Evolutionary conservation across 2,797 vertebrate species (phyloP), one percentile per base, ranked within the genome.

Genomic region (Florisuga fusca): DNA sequence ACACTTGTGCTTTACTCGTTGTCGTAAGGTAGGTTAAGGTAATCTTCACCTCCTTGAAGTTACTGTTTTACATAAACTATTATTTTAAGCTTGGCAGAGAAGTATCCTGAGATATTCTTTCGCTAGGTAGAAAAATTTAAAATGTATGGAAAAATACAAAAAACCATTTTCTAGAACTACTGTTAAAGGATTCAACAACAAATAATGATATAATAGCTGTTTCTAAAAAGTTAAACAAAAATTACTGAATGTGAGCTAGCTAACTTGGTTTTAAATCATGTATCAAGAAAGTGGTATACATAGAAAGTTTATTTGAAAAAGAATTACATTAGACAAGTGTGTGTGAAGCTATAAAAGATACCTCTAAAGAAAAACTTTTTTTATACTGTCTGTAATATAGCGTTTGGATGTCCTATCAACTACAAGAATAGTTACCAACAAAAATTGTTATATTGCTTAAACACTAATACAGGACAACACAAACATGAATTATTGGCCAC

Each of bases 1-100:
- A 96, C 94, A 94, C 62, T 92, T 90, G 71, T 96, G 93, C 82
- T 94, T 74, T 89, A 90, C 77, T 79, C 62, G 63, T 75, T 66
- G 76, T 88, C 88, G 74, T 19, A 64, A 71, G 81, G 43, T 34
- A 73, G 19, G 86, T 55, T 12, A 92, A 89, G 97, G 96, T 74
- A 92, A 94, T 84, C 92, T 94, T 76, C 79, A 96, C 33, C 45
- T 89, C 92, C 85, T 91, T 84, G 15, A 82, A 89, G 68, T 74
- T 46, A 61, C 36, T 88, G 51, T 45, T 93, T 94, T 91, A 96
- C 55, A 46, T 34, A 20, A 83, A 46, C 83, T 71, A 55, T 68
- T 67, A 77, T 33, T 91, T 76, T 75, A 90, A 85, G 38, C 22
- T 84, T 36, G 9, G n/a, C 46, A 31, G 6, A 20, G 33, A 75